Conservation (phyloP, 2,888 invertebrate species). For the Drosophila cracens region DNA sequence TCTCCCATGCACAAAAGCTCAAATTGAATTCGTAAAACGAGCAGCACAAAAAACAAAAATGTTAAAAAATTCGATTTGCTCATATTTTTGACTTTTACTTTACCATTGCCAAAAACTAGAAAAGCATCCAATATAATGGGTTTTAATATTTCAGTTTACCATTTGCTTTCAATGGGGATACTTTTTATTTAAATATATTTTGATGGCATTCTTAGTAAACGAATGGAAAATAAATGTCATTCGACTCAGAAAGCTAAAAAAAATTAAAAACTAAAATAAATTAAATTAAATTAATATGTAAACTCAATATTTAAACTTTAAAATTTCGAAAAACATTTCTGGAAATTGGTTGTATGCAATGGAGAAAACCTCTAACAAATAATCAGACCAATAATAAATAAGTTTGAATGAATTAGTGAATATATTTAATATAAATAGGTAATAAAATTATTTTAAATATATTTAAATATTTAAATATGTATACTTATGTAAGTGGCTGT, state of each 20-base stretch:
- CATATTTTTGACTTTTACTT: slow-evolving; percentile 44
- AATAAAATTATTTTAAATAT: not conserved
- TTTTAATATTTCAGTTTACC: slow-evolving; percentile 8
- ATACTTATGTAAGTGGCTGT: not conserved
- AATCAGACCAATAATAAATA: not conserved
- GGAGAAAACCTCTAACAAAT: not conserved
- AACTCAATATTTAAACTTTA: not conserved
- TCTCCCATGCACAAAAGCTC: slow-evolving; percentile 42
- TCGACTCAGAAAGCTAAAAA: not conserved
- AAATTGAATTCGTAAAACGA: slow-evolving; percentile 68
- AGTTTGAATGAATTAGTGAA: not conserved
- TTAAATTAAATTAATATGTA: not conserved
- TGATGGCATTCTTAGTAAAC: not conserved
- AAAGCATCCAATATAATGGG: not conserved
- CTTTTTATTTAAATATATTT: slow-evolving; percentile 3
- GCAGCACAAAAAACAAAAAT: slow-evolving; percentile 34
- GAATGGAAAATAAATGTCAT: not conserved
- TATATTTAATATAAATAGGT: not conserved
- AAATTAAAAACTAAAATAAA: not conserved
- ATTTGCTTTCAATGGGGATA: slow-evolving; percentile 10
- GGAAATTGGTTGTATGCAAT: not conserved
- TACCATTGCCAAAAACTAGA: slow-evolving; percentile 30
- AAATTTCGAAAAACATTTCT: not conserved
- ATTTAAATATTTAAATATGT: not conserved
- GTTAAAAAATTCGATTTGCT: slow-evolving; percentile 52